A percentile compares a stretch with the other conserved stretches of the same genome.
Conservation (phyloP, 2,888 invertebrate genomes). For the Pheosia tremula region DNA sequence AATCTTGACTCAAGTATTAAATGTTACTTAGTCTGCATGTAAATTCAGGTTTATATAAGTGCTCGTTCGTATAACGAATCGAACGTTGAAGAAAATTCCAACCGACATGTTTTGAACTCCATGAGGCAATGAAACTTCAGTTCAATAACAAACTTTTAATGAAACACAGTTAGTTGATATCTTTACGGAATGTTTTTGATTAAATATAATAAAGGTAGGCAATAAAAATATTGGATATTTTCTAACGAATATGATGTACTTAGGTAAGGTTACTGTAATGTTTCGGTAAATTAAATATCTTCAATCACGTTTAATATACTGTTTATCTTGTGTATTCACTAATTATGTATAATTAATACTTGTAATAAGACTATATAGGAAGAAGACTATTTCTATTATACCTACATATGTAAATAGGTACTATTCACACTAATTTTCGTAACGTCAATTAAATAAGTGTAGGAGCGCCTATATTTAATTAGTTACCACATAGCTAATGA, state of each 20-base stretch:
- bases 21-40: constrained; percentile 24
- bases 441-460: too few relatives aligned
- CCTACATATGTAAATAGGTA: too few relatives aligned
- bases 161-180: constrained; percentile 70
- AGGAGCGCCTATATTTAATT: too few relatives aligned
- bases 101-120: constrained; percentile 65
- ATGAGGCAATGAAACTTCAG: constrained; percentile 67
- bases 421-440: too few relatives aligned
- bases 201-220: constrained; percentile 23
- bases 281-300: too few relatives aligned
- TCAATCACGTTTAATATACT: too few relatives aligned
- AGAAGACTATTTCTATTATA: too few relatives aligned
- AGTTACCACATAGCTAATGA: too few relatives aligned
- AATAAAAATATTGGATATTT: constrained; percentile 14
- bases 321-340: too few relatives aligned
- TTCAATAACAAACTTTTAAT: constrained; percentile 77
- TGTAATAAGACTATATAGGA: too few relatives aligned
- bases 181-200: constrained; percentile 48
- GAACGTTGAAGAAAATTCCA: constrained; percentile 66
- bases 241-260: neutral
- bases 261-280: too few relatives aligned
- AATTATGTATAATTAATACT: too few relatives aligned
- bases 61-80: constrained; percentile 50
- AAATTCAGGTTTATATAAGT: constrained; percentile 18
- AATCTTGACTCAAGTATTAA: constrained; percentile 16